These are phyloP conservation scores for Cryptocheilus praepositus DNA, from an alignment of 2,888 invertebrate genomes.

Conservation along the genomic window DNA sequence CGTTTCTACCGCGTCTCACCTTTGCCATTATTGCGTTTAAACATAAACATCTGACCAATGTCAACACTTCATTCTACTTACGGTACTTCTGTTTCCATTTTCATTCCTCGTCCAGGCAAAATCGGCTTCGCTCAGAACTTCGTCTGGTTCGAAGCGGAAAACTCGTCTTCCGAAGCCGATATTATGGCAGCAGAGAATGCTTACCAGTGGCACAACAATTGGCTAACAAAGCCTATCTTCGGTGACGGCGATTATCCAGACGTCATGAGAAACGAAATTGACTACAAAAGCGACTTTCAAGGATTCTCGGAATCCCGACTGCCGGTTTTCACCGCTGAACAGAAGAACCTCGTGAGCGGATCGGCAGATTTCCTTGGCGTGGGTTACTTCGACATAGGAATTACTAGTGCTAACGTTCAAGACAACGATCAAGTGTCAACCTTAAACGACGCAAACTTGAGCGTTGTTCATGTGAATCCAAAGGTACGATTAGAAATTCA, in stretches of 20 bases:
- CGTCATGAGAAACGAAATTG: slow-evolving; percentile 79
- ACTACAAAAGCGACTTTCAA: slow-evolving; percentile 78
- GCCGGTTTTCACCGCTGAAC: slow-evolving; percentile 71
- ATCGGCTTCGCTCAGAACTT: slow-evolving; percentile 79
- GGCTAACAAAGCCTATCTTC: slow-evolving; percentile 83
- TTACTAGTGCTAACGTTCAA: slow-evolving; percentile 8
- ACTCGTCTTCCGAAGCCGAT: slow-evolving; percentile 75
- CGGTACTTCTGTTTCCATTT: too few relatives aligned
- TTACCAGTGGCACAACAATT: slow-evolving; percentile 79
- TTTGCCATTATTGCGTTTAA: too few relatives aligned
- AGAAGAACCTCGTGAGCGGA: slow-evolving; percentile 42
- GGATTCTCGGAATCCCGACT: slow-evolving; percentile 79
- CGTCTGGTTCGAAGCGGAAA: slow-evolving; percentile 76
- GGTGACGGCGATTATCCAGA: slow-evolving; percentile 82
- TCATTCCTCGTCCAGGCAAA: slow-evolving; percentile 70
- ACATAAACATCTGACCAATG: too few relatives aligned
- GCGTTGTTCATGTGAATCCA: not conserved
- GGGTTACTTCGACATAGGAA: slow-evolving; percentile 47
- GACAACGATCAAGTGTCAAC: slow-evolving; percentile 20
- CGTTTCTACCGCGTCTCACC: too few relatives aligned
- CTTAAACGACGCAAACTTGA: slow-evolving; percentile 13
- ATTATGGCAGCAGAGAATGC: slow-evolving; percentile 77
- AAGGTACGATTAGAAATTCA: too few relatives aligned
- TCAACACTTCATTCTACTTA: too few relatives aligned
- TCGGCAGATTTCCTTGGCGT: slow-evolving; percentile 57